Percentiles rank a stretch among this genome's conserved stretches.
phyloP scores from a whole-genome alignment of 92 coral and sea anemone genomes.

The Siderastrea radians region DNA sequence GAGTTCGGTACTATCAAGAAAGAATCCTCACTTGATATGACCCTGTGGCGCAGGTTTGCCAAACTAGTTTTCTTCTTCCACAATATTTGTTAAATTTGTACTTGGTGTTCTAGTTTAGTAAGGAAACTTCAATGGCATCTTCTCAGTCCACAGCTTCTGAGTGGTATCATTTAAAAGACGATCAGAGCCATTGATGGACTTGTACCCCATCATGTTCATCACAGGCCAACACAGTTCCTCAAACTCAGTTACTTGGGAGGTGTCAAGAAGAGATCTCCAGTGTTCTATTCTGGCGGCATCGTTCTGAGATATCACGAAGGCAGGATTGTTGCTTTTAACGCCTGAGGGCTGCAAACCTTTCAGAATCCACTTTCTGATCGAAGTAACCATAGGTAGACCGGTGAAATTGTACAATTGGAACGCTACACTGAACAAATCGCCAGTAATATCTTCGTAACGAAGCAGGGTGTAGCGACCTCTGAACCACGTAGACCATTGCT shows the following conservation, averaged over 20 bases:
- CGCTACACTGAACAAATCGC: background rate
- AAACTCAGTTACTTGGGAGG: background rate
- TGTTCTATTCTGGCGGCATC: background rate
- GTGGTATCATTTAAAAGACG: background rate
- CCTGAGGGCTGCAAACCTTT: background rate
- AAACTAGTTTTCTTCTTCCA: too few relatives aligned
- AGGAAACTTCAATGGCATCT: too few relatives aligned
- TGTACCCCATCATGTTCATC: too few relatives aligned
- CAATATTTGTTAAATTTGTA: too few relatives aligned
- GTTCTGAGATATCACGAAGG: background rate
- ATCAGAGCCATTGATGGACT: background rate
- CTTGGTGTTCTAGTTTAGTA: too few relatives aligned
- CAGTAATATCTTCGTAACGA: slow-evolving; percentile 47
- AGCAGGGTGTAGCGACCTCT: slow-evolving; percentile 26
- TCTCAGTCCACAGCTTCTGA: too few relatives aligned
- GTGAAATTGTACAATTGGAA: slow-evolving; percentile 7
- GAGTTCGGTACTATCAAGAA: too few relatives aligned
- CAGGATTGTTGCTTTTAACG: too few relatives aligned
- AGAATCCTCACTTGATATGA: too few relatives aligned
- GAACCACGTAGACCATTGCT: slow-evolving; percentile 15
- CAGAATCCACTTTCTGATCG: slow-evolving; percentile 1
- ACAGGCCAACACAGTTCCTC: too few relatives aligned
- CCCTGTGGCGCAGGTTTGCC: too few relatives aligned
- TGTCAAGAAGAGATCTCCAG: slow-evolving; percentile 1
- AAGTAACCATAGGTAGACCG: slow-evolving; percentile 23